phyloP scores from a whole-genome alignment of 2,113 vertebrate species.

The Psammodynastes pulverulentus region DNA sequence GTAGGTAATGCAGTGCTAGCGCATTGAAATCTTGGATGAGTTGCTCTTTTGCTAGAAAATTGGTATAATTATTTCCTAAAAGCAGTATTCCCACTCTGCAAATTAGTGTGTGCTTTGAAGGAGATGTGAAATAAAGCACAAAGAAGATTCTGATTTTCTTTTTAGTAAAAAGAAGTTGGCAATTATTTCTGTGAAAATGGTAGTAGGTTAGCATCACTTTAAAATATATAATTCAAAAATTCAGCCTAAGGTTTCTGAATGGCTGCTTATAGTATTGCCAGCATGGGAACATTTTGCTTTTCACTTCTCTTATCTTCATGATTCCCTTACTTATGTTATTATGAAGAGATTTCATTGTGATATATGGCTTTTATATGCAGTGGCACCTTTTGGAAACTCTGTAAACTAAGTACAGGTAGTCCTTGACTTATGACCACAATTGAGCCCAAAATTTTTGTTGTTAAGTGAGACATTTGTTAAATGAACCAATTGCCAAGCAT shows the following conservation, averaged over 20 bases:
- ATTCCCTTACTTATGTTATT: neutral
- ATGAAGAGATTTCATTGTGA: neutral
- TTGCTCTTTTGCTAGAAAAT: conserved; percentile 33
- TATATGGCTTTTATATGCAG: neutral
- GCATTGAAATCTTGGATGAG: conserved; percentile 10
- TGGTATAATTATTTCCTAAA: conserved; percentile 40
- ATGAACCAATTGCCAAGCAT: too few species aligned
- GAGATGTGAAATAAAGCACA: neutral
- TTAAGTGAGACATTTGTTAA: too few species aligned
- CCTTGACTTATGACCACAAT: too few species aligned
- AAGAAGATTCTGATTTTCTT: neutral
- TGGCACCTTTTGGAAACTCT: neutral
- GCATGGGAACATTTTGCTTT: neutral
- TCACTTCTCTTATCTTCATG: neutral
- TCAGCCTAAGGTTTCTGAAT: neutral
- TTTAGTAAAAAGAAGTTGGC: neutral
- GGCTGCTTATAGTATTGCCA: neutral
- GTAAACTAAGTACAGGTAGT: neutral
- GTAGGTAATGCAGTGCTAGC: conserved; percentile 23
- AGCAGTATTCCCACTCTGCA: conserved; percentile 1
- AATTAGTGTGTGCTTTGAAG: neutral
- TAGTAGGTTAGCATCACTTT: neutral
- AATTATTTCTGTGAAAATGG: neutral
- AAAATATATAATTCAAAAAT: neutral
- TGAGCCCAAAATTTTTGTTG: too few species aligned